Base-by-base conservation (phyloP, 1,140 invertebrate species). In the Cepaea nemoralis region DNA sequence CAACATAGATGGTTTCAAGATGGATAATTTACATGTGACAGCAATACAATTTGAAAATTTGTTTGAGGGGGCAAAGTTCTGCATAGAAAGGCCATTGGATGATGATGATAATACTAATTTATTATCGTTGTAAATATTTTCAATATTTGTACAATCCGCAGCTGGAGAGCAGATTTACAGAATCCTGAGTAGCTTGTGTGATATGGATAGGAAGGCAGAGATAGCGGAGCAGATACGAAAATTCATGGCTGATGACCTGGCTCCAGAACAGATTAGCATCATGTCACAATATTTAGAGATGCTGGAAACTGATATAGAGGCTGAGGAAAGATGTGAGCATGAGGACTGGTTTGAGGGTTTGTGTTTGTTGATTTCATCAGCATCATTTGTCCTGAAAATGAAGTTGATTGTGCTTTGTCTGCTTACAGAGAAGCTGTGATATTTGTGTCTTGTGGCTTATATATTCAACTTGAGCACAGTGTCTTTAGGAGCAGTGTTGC, bases 261-360 rank as follows among this genome's bases (percentile, higher is more conserved):
- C 87, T 5, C 87, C 86, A 27, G 87, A 88, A 71, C 88, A 88
- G 74, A 83, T 89, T 31, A 85, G 86, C 70, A 83, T 89, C 1
- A 88, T 89, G 42, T 89, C 88, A 19, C 86, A 88, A 78, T 88
- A 88, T 69, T 80, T 88, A 63, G 88, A 89, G 8, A 85, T 88
- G 80, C 50, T 88, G 66, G 85, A 86, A 39, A 88, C 87, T 0
- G 85, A 89, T 59, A 75, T 85, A 8, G 85, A 88, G 6, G 77
- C 86, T 16, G 88, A 89, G 74, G 42, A 87, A 33, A 83, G 89
- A 73, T 83, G 85, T 40, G 88, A 90, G 45, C 80, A 90, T 85
- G 87, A 88, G 70, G 89, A 89, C 66, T 90, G 89, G 89, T 90
- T 90, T 87, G 88, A 89, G 84, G 89, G 89, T 89, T 45, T 66